These are phyloP conservation scores for Hydrotaea diabolus DNA, from an alignment of 2,888 invertebrate genomes.

Conservation along the genomic window DNA sequence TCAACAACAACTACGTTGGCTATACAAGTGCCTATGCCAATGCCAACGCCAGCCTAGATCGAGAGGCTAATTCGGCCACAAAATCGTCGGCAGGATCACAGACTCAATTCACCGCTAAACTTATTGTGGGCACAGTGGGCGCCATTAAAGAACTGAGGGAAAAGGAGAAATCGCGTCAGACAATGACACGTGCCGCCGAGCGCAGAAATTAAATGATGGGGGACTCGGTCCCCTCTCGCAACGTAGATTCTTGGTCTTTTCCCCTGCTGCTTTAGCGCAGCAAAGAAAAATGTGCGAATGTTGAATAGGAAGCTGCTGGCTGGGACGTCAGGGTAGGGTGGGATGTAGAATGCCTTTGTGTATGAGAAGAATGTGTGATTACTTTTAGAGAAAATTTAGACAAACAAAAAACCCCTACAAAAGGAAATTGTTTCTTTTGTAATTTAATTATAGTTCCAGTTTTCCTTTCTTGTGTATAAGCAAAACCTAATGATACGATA, in stretches of 20 bases:
- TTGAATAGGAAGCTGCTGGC: not conserved
- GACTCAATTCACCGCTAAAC: conserved; percentile 86
- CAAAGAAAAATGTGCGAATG: not conserved
- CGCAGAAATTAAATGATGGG: conserved; percentile 75
- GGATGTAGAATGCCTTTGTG: not conserved
- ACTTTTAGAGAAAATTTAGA: conserved; percentile 35
- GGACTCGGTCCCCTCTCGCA: not conserved
- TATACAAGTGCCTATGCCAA: conserved; percentile 80
- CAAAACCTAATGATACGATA: not conserved
- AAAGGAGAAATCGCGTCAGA: conserved; percentile 86
- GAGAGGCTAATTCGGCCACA: conserved; percentile 73
- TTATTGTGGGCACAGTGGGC: conserved; percentile 87
- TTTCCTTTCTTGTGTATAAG: not conserved
- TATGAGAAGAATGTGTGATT: conserved; percentile 19
- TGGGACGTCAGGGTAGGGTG: not conserved
- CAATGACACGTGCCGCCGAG: conserved; percentile 79
- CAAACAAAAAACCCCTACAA: conserved; percentile 1
- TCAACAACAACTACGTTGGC: conserved; percentile 81
- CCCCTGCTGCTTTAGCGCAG: no score
- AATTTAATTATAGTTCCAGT: conserved; percentile 8
- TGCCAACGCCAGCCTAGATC: conserved; percentile 78
- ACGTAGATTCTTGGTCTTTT: not conserved
- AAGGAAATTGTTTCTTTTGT: conserved; percentile 34
- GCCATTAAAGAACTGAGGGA: conserved; percentile 88
- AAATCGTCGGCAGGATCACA: conserved; percentile 72